phyloP scores from a whole-genome alignment of 2,888 invertebrate genomes.

The Thereva nobilitata region DNA sequence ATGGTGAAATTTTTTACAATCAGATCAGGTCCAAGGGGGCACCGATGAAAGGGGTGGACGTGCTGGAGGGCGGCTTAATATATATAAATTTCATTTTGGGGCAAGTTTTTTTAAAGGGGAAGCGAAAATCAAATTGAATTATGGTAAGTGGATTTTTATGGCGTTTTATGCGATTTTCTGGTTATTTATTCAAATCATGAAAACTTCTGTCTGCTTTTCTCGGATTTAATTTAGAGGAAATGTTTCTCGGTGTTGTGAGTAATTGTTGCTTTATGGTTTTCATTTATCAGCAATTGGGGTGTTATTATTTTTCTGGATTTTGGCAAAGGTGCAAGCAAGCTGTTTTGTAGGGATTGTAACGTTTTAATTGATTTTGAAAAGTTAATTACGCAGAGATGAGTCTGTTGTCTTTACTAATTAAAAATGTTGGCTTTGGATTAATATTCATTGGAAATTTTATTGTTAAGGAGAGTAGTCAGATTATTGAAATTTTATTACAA shows the following conservation, averaged over 20 bases:
- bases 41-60: neutral
- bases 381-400: no score
- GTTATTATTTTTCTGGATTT: no score
- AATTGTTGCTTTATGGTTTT: no score
- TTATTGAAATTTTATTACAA: no score
- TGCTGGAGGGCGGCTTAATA: constrained; percentile 26
- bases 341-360: no score
- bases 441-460: no score
- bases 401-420: no score
- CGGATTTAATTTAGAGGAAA: constrained; percentile 17
- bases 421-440: no score
- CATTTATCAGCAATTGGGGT: no score
- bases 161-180: constrained; percentile 36
- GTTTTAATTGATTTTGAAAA: no score
- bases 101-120: neutral
- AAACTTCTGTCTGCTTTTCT: neutral
- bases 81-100: constrained; percentile 7
- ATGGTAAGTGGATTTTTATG: constrained; percentile 37
- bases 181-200: constrained; percentile 33
- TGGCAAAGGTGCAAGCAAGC: no score
- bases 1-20: constrained; percentile 15
- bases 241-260: neutral
- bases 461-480: no score
- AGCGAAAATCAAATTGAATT: constrained; percentile 32
- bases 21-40: constrained; percentile 18